These are phyloP conservation scores for Anastatus disparis DNA, from an alignment of 1,140 invertebrate species.

Conservation along the genomic window DNA sequence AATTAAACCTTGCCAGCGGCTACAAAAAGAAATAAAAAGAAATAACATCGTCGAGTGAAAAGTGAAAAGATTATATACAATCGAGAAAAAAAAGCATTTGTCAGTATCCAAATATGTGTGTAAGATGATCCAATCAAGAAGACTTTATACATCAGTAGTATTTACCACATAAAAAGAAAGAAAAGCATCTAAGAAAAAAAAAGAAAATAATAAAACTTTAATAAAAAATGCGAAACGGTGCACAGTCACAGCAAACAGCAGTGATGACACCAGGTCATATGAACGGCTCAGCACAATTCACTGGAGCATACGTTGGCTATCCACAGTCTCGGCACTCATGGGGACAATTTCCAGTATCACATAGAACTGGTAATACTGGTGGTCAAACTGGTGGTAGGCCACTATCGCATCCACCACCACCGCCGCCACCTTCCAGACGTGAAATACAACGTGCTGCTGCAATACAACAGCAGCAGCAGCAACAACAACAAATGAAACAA, in stretches of 20 bases:
- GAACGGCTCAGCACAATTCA: slow-evolving; percentile 64
- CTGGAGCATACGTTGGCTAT: slow-evolving; percentile 62
- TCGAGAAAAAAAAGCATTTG: background rate
- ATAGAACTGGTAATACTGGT: slow-evolving; percentile 49
- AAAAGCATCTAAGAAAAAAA: slow-evolving; percentile 3
- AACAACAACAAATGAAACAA: slow-evolving; percentile 31
- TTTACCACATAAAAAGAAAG: too few relatives aligned
- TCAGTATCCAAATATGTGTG: slow-evolving; percentile 32
- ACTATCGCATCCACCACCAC: slow-evolving; percentile 61
- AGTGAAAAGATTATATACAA: background rate
- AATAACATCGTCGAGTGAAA: background rate
- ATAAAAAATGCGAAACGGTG: slow-evolving; percentile 61
- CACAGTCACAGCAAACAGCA: slow-evolving; percentile 60
- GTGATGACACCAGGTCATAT: slow-evolving; percentile 63
- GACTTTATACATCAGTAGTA: too few relatives aligned
- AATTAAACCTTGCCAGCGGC: too few relatives aligned
- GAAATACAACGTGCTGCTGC: slow-evolving; percentile 51
- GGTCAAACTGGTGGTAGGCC: slow-evolving; percentile 54
- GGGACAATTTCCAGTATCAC: slow-evolving; percentile 52
- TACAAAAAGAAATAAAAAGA: background rate
- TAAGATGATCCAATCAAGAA: slow-evolving; percentile 17
- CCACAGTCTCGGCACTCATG: slow-evolving; percentile 59
- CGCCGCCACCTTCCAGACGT: slow-evolving; percentile 53
- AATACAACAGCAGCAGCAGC: slow-evolving; percentile 32
- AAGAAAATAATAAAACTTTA: slow-evolving; percentile 34